Base-by-base conservation (phyloP, 2,888 invertebrate genomes). In the Epistrophe eligans region DNA sequence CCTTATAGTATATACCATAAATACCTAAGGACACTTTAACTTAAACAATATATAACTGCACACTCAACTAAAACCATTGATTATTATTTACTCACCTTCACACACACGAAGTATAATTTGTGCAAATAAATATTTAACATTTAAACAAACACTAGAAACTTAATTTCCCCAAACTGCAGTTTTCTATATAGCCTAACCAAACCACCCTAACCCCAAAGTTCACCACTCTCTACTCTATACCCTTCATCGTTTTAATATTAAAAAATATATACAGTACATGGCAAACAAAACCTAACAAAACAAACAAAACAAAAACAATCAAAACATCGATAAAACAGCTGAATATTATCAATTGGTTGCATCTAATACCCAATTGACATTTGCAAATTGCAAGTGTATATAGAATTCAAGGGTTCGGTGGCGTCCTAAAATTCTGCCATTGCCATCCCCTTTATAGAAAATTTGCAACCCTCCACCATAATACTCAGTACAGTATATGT, bases 311-410 rank as follows among this genome's bases (percentile, higher is more conserved):
- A 38, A 50, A 87, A 87, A 83, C 76, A 87, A 83, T 83, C 79
- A 79, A 76, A 76, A 82, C 79, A 79, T 67, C 60, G 64, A 85
- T 57, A 64, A 85, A 87, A 72, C 83, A 82, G 62, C 60, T 83
- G 55, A 71, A 87, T 55, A 83, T 87, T 87, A 87, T 83, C 87
- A 76, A 79, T 35, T 40, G 55, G 70, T 82, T 43, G 79, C 66
- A 87, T 87, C 83, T 83, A 87, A 87, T 87, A 58, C 77, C 79
- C 74, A 82, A 79, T 87, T 87, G 85, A 87, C 85, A 74, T 87
- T 87, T 82, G 83, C 83, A 87, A 83, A 87, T 83, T 83, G 83
- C 87, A 83, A 72, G 55, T 48, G 50, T 40, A 66, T 40, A 66
- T 55, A 71, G 19, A 60, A 38, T 55, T 57, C 19, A 40, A 67